Conservation (phyloP, 2,113 vertebrate species). For the Leptobrachium ailaonicum region DNA sequence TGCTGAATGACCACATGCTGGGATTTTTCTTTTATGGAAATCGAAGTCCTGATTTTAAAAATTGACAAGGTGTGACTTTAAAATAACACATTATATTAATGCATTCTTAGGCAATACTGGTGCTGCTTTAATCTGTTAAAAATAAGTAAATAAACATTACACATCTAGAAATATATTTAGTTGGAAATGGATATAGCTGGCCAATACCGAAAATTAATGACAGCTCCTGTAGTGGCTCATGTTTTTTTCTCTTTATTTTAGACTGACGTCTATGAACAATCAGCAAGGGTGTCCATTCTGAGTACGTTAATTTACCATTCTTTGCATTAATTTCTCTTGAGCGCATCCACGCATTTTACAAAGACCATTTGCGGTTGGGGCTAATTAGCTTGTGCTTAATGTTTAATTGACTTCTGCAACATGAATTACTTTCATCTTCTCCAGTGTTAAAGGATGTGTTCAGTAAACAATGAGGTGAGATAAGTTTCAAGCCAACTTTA, state of each 20-base stretch:
- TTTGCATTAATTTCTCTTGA: not conserved
- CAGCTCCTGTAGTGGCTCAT: not conserved
- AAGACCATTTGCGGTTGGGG: no score
- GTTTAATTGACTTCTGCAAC: no score
- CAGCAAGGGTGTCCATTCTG: not conserved
- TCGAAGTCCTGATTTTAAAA: not conserved
- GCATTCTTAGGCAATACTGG: not conserved
- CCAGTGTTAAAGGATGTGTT: no score
- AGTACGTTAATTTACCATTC: not conserved
- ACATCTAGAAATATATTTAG: not conserved
- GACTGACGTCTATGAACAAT: not conserved
- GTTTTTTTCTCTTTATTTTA: not conserved
- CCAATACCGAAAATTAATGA: not conserved
- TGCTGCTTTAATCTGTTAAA: conserved; percentile 1
- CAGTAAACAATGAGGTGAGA: no score
- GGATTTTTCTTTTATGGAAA: conserved; percentile 8
- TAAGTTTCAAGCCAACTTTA: no score
- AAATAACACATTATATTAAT: conserved; percentile 18
- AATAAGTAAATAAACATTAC: conserved; percentile 7
- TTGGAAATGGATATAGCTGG: not conserved
- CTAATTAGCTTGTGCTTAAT: no score
- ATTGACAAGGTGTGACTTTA: conserved; percentile 29
- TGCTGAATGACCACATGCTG: not conserved
- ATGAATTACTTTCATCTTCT: no score
- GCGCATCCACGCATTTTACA: no score